phyloP scores from a whole-genome alignment of 2,113 vertebrate species.

The Hippocampus comes region DNA sequence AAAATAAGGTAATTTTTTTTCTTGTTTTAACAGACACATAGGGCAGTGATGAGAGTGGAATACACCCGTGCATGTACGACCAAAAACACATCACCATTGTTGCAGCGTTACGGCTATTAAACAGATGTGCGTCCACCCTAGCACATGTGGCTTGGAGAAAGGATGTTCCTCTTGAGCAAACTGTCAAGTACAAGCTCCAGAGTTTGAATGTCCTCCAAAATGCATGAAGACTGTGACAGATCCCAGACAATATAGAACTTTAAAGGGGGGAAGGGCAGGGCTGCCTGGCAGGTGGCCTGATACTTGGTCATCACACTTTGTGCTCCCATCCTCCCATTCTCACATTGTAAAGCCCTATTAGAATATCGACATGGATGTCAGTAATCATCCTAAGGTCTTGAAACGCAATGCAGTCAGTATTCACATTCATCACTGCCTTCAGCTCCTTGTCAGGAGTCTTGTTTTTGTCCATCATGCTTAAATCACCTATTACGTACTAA shows the following conservation, averaged over 20 bases:
- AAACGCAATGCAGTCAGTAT: constrained; percentile 9
- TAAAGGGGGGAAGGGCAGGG: constrained; percentile 27
- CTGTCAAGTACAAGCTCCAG: constrained; percentile 34
- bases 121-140: constrained; percentile 37
- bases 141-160: constrained; percentile 46
- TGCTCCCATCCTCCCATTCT: constrained; percentile 18
- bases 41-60: not conserved
- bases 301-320: constrained; percentile 4
- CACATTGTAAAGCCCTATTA: constrained; percentile 20
- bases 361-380: constrained; percentile 42
- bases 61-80: constrained; percentile 6
- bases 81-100: constrained; percentile 17
- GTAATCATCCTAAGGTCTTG: constrained; percentile 44
- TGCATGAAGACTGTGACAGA: constrained; percentile 40
- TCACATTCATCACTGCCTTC: constrained; percentile 17
- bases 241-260: constrained; percentile 42
- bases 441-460: constrained; percentile 8
- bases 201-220: constrained; percentile 35
- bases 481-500: constrained; percentile 14
- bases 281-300: constrained; percentile 39
- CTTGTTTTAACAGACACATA: constrained; percentile 10
- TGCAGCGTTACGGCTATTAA: constrained; percentile 23
- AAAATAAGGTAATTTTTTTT: constrained; percentile 14
- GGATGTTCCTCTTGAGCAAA: constrained; percentile 35
- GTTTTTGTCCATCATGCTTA: constrained; percentile 8